Evolutionary conservation across 2,888 invertebrate genomes (phyloP), one percentile per base, ranked within the genome.

Genomic region (Sinopyrophorus schimmeli): DNA sequence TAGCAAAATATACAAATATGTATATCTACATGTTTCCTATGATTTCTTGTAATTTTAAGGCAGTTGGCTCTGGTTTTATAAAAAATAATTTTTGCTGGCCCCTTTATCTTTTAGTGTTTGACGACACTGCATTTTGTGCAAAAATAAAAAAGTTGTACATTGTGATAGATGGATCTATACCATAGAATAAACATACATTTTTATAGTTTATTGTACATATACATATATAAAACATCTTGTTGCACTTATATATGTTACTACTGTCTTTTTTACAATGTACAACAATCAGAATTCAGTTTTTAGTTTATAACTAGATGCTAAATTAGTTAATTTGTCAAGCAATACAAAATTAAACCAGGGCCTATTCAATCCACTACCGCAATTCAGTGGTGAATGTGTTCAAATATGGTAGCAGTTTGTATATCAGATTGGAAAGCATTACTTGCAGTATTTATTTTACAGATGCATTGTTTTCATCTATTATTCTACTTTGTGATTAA

Each of bases 1-100:
- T 69, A 69, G 67, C 59, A 58, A 64, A 67, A 64, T 68, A 69
- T 68, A 63, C 65, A 66, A 46, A 65, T 64, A 67, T 69, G 67
- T 69, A 69, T 69, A n/a, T n/a, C n/a, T n/a, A 70, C 69, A 69
- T 70, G 70, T 69, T 70, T 70, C 68, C 68, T 69, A 68, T 66
- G 57, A 64, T 67, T 70, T 68, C 62, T 61, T 58, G 62, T 67
- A 62, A 63, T 60, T 66, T 64, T 68, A 66, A 64, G 49, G 44
- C 47, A 59, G 43, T 55, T 61, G 67, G 66, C 67, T 66, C 66
- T 67, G 66, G 67, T 62, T 54, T 46, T 47, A 18, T 18, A 15
- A 34, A 27, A 12, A 28, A 20, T 17, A 3, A 35, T 26, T 43
- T 10, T 26, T 28, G 30, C 52, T 48, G 47, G 47, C 43, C 44